Evolutionary conservation across 1,140 invertebrate genomes (phyloP).

Genomic region (Eumaeus atala): DNA sequence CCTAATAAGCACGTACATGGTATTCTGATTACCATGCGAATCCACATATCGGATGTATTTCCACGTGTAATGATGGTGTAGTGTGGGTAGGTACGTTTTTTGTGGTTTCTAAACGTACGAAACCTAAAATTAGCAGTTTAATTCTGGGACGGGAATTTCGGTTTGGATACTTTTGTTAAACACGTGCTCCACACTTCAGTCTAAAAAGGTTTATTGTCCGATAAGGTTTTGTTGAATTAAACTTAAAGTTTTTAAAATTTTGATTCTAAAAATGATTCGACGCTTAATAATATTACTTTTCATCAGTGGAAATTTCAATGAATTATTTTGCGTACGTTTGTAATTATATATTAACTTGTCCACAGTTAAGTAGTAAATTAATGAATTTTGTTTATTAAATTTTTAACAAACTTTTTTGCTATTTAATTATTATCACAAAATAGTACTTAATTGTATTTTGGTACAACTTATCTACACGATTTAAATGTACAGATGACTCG

Average conservation of each 20-base stretch:
- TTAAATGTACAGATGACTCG: slow-evolving; percentile 41
- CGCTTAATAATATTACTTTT: not conserved
- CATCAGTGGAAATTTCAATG: not conserved
- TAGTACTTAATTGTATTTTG: not conserved
- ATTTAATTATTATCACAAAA: not conserved
- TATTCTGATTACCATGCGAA: no score
- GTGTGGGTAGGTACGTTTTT: no score
- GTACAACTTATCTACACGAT: not conserved
- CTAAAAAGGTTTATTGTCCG: no score
- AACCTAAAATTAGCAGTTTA: no score
- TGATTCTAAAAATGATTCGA: not conserved
- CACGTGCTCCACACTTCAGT: no score
- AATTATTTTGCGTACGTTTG: slow-evolving; percentile 9
- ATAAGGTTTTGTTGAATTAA: not conserved
- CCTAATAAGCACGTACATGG: no score
- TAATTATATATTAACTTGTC: slow-evolving; percentile 2
- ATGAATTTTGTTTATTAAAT: not conserved
- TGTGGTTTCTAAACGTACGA: no score
- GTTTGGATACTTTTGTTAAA: no score
- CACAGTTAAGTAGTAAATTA: no score
- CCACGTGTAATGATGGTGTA: no score
- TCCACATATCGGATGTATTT: no score
- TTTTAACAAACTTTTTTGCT: not conserved
- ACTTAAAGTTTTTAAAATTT: not conserved
- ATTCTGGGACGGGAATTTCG: no score